These are phyloP conservation scores for Drosophila hydei DNA, from an alignment of 1,140 invertebrate species.

Conservation along the genomic window DNA sequence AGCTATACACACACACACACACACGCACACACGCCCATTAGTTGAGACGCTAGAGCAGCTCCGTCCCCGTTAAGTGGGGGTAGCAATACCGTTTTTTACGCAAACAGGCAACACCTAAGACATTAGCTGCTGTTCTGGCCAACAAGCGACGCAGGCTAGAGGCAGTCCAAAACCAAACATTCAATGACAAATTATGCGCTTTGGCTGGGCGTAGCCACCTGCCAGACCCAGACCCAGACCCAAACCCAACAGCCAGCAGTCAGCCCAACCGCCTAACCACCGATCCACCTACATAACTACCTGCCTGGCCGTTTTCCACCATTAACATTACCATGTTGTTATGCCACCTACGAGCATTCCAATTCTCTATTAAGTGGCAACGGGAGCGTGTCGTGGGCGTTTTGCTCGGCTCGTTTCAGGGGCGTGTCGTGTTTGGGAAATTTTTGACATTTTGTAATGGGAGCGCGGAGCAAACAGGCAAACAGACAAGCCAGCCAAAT, in stretches of 20 bases:
- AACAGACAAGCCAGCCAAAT: slow-evolving; percentile 61
- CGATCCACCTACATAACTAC: slow-evolving; percentile 44
- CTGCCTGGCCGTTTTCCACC: slow-evolving; percentile 26
- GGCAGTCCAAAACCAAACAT: slow-evolving; percentile 64
- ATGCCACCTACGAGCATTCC: slow-evolving; percentile 70
- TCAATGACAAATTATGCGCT: slow-evolving; percentile 80
- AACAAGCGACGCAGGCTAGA: too few species aligned
- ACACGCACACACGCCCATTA: slow-evolving; percentile 27
- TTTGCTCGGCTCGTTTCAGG: slow-evolving; percentile 31
- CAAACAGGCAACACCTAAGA: slow-evolving; percentile 69
- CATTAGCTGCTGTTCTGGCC: slow-evolving; percentile 49
- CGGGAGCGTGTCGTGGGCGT: slow-evolving; percentile 61
- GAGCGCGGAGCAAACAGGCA: slow-evolving; percentile 24
- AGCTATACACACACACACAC: slow-evolving; percentile 37
- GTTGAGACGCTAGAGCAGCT: slow-evolving; percentile 16
- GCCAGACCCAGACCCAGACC: slow-evolving; percentile 35
- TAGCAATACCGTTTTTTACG: slow-evolving; percentile 42
- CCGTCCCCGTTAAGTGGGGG: background rate
- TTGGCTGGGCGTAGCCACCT: slow-evolving; percentile 57
- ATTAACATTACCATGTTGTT: slow-evolving; percentile 48
- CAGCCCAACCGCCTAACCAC: slow-evolving; percentile 43
- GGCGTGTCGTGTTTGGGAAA: slow-evolving; percentile 56
- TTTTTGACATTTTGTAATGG: slow-evolving; percentile 80
- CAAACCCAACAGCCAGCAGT: slow-evolving; percentile 27
- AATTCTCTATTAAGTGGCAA: slow-evolving; percentile 25